Conservation (phyloP, 2,888 invertebrate species). For the Agonopterix subpropinquella region DNA sequence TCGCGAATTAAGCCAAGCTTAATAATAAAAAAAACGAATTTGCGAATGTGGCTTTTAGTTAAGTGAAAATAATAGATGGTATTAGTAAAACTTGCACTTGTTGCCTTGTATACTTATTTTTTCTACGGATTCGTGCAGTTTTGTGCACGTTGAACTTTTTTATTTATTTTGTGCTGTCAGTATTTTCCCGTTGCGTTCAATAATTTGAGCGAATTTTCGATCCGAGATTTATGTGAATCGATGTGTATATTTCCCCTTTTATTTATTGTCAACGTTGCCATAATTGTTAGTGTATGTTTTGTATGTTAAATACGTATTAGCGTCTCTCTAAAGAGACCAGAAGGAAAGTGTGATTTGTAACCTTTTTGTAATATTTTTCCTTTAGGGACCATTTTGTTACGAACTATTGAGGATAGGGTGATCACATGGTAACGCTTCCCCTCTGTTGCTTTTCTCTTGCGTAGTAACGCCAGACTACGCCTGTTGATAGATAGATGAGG, state of each 20-base stretch:
- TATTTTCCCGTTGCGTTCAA: constrained; percentile 36
- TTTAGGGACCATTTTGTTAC: constrained; percentile 72
- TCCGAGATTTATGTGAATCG: constrained; percentile 35
- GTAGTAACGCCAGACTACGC: constrained; percentile 57
- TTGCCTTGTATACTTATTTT: constrained; percentile 71
- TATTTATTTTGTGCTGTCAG: constrained; percentile 63
- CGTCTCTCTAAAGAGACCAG: constrained; percentile 50
- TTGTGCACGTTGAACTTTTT: constrained; percentile 44
- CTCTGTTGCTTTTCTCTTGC: constrained; percentile 19
- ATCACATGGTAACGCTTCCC: constrained; percentile 34
- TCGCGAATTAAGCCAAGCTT: constrained; percentile 72
- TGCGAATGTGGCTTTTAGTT: constrained; percentile 68
- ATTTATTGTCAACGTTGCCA: constrained; percentile 76
- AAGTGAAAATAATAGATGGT: constrained; percentile 56
- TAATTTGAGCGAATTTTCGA: constrained; percentile 23
- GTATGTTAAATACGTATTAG: constrained; percentile 66
- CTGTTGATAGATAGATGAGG: constrained; percentile 22
- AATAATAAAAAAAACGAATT: constrained; percentile 44
- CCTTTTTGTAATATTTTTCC: constrained; percentile 59
- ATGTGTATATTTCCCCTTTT: constrained; percentile 60
- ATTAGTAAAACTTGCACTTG: constrained; percentile 72
- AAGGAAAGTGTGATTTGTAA: constrained; percentile 62
- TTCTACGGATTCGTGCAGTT: constrained; percentile 57
- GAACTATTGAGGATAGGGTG: constrained; percentile 43
- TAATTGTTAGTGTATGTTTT: constrained; percentile 73